Evolutionary conservation across 2,888 invertebrate species (phyloP), one percentile per base, ranked within the genome.

Genomic region (Tridacna crocea): DNA sequence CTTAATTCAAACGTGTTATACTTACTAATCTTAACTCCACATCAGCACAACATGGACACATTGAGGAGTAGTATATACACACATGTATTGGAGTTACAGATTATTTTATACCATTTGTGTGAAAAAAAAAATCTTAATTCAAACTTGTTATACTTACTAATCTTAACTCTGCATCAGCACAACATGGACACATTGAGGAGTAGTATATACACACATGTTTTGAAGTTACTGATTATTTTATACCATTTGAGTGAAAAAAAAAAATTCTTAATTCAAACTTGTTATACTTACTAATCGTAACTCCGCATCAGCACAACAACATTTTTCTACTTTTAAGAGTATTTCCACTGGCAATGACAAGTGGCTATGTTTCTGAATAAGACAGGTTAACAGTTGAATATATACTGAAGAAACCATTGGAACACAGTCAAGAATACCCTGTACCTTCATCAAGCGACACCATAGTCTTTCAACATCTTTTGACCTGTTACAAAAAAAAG

Each of bases 401-500:
- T 68, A 68, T n/a, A n/a, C 47, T 46, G 68, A n/a, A 19, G 47
- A 68, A 13, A 68, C 46, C 6, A 68, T 36, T 11, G 68, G 68
- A 19, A 68, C 47, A 68, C n/a, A 46, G 47, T 68, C 22, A 4
- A 68, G 46, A n/a, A 68, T 46, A 68, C 46, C 46, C n/a, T 46
- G 47, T 46, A 47, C 10, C n/a, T 47, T n/a, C 6, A 68, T 8
- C 19, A 46, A 11, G 8, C 8, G 22, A n/a, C 19, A 3, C n/a
- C 12, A 13, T 1, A 68, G 11, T 68, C 47, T 46, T 17, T 68
- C 24, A 6, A 68, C 12, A n/a, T 68, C 47, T 46, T 68, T 27
- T 47, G 13, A 10, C n/a, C 47, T 68, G 22, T 36, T 17, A 26
- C 3, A 46, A 46, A 6, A 68, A 36, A 55, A 6, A 15, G 8